Conservation (phyloP, 2,113 vertebrate genomes). For the Sturnus vulgaris region DNA sequence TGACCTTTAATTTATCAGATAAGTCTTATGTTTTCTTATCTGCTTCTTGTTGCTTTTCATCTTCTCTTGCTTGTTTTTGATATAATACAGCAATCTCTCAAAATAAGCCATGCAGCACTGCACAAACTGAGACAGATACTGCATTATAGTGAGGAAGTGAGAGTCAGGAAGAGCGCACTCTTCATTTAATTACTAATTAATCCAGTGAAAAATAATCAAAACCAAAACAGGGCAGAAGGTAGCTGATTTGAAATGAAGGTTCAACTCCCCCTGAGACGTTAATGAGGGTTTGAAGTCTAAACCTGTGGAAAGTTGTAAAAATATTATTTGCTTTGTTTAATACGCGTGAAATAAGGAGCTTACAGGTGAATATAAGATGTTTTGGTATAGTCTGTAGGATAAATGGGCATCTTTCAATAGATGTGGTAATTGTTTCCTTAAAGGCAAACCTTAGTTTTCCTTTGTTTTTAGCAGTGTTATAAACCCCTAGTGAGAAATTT, state of each 20-base stretch:
- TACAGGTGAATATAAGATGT: not conserved
- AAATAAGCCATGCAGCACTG: not conserved
- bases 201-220: constrained; percentile 16
- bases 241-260: not conserved
- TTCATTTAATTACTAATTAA: constrained; percentile 49
- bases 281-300: not conserved
- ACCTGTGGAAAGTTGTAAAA: not conserved
- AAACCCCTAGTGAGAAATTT: not conserved
- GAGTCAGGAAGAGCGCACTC: not conserved
- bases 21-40: constrained; percentile 56
- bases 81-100: not conserved
- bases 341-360: not conserved
- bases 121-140: not conserved
- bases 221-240: not conserved
- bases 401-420: not conserved
- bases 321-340: not conserved
- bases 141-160: not conserved
- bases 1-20: constrained; percentile 67
- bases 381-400: not conserved
- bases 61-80: constrained; percentile 39
- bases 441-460: not conserved
- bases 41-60: constrained; percentile 51
- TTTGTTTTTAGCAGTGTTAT: not conserved
- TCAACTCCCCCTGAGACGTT: not conserved
- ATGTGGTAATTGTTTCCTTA: not conserved